Conservation (phyloP, 1,140 invertebrate species). For the Eciton burchellii region DNA sequence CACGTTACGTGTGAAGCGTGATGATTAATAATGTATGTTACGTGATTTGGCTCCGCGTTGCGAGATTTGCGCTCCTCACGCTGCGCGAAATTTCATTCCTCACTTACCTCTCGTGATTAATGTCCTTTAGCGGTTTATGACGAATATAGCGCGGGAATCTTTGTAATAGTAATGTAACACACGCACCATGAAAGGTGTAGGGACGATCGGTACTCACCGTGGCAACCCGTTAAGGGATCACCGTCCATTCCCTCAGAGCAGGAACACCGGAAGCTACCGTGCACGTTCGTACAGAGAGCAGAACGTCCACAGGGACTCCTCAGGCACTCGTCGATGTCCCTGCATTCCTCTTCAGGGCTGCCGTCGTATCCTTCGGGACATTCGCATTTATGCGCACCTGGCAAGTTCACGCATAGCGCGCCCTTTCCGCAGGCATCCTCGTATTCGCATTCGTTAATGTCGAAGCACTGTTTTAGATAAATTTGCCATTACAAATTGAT, state of each 20-base stretch:
- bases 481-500: not conserved
- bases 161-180: not conserved
- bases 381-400: conserved; percentile 92
- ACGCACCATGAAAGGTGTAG: not conserved
- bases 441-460: conserved; percentile 93
- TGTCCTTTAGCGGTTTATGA: not conserved
- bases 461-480: conserved; percentile 89
- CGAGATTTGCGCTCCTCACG: too few species aligned
- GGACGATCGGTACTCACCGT: conserved; percentile 86
- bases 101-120: conserved; percentile 12
- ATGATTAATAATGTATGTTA: conserved; percentile 21
- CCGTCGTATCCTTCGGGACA: conserved; percentile 93
- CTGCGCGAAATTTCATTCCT: not conserved
- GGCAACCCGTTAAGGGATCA: conserved; percentile 89
- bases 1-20: conserved; percentile 3
- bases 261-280: conserved; percentile 90
- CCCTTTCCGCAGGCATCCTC: conserved; percentile 91
- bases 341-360: conserved; percentile 89
- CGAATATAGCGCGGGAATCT: not conserved
- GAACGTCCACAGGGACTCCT: conserved; percentile 90
- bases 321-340: conserved; percentile 90
- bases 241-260: conserved; percentile 92
- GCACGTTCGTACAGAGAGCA: conserved; percentile 90
- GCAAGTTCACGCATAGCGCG: conserved; percentile 92
- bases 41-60: not conserved